phyloP scores from a whole-genome alignment of 2,888 invertebrate genomes.

The Terebella lapidaria region DNA sequence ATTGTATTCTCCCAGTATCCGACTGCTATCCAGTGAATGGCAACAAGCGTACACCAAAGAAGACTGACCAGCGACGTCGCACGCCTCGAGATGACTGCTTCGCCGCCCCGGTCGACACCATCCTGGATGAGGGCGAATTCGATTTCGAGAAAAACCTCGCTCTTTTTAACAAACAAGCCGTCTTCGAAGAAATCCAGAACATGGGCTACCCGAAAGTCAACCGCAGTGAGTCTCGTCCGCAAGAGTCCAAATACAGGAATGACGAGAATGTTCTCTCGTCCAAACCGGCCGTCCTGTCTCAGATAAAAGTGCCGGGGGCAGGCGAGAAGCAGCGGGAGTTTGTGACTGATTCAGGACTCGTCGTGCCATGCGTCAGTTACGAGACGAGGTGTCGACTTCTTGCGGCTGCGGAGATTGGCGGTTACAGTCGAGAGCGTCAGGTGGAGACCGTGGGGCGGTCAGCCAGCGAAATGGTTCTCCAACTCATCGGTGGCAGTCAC shows the following conservation, averaged over 20 bases:
- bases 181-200: slow-evolving; percentile 69
- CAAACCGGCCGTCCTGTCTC: slow-evolving; percentile 63
- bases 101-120: slow-evolving; percentile 64
- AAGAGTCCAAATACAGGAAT: slow-evolving; percentile 64
- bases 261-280: slow-evolving; percentile 78
- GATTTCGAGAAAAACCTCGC: slow-evolving; percentile 93
- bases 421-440: slow-evolving; percentile 65
- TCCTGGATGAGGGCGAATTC: slow-evolving; percentile 66
- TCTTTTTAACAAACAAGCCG: slow-evolving; percentile 78
- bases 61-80: slow-evolving; percentile 24
- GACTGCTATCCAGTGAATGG: too few relatives aligned
- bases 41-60: too few relatives aligned
- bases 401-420: slow-evolving; percentile 65
- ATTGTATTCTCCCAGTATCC: too few relatives aligned
- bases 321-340: slow-evolving; percentile 59
- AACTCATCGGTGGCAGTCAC: slow-evolving; percentile 77
- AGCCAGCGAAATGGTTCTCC: slow-evolving; percentile 76
- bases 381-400: slow-evolving; percentile 67
- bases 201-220: background rate
- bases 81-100: slow-evolving; percentile 63
- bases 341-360: slow-evolving; percentile 67
- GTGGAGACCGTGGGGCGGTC: slow-evolving; percentile 77
- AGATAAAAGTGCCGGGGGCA: slow-evolving; percentile 63
- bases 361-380: slow-evolving; percentile 71
- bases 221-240: background rate